Evolutionary conservation across 2,888 invertebrate genomes (phyloP).

Genomic region (Agonopterix arenella): DNA sequence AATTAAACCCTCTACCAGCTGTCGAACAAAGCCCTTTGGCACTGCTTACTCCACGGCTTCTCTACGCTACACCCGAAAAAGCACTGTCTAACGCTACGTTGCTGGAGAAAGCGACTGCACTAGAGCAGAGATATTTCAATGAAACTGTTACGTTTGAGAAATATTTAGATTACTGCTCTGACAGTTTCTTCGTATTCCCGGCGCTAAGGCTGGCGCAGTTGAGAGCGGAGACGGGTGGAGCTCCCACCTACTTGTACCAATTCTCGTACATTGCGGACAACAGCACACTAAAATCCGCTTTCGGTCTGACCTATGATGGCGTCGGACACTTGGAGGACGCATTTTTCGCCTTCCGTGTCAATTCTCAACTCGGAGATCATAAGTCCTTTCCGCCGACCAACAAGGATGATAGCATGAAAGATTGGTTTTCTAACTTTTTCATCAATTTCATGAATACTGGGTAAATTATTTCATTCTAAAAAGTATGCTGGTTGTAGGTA

Average conservation of each 20-base stretch:
- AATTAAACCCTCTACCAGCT: conserved; percentile 33
- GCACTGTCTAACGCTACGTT: conserved; percentile 19
- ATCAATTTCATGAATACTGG: neutral
- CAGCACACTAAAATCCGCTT: conserved; percentile 57
- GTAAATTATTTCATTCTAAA: no score
- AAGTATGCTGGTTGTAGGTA: neutral
- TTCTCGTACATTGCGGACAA: conserved; percentile 68
- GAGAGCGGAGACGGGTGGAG: conserved; percentile 29
- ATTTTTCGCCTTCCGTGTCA: conserved; percentile 67
- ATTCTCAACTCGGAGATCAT: conserved; percentile 19
- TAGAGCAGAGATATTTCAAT: conserved; percentile 39
- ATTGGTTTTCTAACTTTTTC: neutral
- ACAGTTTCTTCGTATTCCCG: conserved; percentile 46
- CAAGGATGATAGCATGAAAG: conserved; percentile 17
- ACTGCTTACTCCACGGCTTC: conserved; percentile 26
- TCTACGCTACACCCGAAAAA: conserved; percentile 19
- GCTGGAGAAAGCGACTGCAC: conserved; percentile 21
- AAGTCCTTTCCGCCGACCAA: neutral
- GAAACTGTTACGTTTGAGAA: conserved; percentile 27
- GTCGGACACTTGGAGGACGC: conserved; percentile 78
- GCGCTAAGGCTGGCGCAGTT: conserved; percentile 38
- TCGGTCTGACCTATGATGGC: conserved; percentile 53
- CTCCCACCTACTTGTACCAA: conserved; percentile 70
- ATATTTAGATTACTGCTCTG: conserved; percentile 40
- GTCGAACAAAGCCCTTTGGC: conserved; percentile 29